These are phyloP conservation scores for Vidua macroura DNA, from an alignment of 2,113 vertebrate genomes.

Conservation along the genomic window DNA sequence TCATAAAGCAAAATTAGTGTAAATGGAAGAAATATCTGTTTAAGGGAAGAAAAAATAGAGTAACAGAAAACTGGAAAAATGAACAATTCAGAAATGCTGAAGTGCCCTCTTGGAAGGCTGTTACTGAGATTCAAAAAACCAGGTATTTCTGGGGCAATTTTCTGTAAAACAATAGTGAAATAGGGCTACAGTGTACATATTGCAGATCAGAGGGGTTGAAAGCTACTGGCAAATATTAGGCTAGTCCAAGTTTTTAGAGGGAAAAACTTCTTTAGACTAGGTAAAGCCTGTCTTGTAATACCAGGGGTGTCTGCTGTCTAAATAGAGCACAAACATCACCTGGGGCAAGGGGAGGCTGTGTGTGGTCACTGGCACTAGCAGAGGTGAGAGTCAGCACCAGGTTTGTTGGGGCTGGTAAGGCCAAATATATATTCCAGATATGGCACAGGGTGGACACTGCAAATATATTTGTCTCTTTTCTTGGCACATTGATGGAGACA, in stretches of 20 bases:
- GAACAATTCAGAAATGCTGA: background rate
- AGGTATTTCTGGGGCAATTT: background rate
- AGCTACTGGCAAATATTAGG: background rate
- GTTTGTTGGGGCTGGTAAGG: background rate
- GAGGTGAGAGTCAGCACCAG: background rate
- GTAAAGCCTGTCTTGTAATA: background rate
- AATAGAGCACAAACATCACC: background rate
- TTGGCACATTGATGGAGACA: background rate
- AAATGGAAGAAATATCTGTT: background rate
- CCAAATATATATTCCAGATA: background rate
- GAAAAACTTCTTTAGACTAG: background rate
- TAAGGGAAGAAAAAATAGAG: background rate
- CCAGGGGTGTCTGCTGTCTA: background rate
- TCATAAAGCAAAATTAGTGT: background rate
- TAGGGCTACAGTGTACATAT: rapidly evolving
- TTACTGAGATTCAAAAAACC: background rate
- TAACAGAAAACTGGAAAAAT: background rate
- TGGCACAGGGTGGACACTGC: background rate
- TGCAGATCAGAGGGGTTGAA: background rate
- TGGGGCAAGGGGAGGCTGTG: background rate
- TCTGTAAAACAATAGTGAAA: background rate
- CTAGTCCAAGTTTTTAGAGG: background rate
- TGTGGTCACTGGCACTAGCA: background rate
- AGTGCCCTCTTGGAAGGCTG: background rate
- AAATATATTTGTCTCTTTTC: background rate